phyloP scores from a whole-genome alignment of 2,113 vertebrate species.

The Calonectris borealis region DNA sequence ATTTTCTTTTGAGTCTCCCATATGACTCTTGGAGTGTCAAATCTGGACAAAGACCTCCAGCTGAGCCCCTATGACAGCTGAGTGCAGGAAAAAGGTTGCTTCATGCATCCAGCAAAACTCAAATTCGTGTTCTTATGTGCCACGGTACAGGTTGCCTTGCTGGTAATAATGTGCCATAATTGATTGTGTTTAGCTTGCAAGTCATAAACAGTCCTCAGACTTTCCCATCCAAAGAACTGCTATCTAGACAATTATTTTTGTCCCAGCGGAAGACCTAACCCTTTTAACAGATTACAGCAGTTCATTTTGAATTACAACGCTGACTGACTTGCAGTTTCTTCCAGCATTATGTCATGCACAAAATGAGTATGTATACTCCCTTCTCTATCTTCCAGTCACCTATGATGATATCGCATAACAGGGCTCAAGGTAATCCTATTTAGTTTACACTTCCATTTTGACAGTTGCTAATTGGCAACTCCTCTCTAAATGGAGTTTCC shows the following conservation, averaged over 20 bases:
- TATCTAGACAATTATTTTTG: neutral
- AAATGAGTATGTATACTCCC: neutral
- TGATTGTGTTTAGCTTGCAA: neutral
- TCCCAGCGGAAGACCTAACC: neutral
- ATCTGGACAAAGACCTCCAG: neutral
- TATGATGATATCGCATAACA: neutral
- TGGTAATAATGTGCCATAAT: neutral
- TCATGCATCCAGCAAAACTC: neutral
- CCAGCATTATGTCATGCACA: neutral
- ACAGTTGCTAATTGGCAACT: neutral
- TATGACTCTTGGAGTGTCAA: neutral
- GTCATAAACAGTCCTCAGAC: neutral
- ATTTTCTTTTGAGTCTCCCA: neutral
- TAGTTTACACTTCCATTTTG: neutral
- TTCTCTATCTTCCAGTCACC: neutral
- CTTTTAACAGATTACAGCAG: neutral
- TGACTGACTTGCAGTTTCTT: neutral
- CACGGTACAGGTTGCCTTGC: neutral
- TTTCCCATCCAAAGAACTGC: neutral
- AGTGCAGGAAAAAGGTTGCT: neutral
- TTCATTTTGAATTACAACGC: neutral
- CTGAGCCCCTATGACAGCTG: neutral
- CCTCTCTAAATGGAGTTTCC: neutral
- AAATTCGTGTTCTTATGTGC: neutral
- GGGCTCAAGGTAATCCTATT: neutral